These are phyloP conservation scores for Phalera bucephala DNA, from an alignment of 2,888 invertebrate species.

Conservation along the genomic window DNA sequence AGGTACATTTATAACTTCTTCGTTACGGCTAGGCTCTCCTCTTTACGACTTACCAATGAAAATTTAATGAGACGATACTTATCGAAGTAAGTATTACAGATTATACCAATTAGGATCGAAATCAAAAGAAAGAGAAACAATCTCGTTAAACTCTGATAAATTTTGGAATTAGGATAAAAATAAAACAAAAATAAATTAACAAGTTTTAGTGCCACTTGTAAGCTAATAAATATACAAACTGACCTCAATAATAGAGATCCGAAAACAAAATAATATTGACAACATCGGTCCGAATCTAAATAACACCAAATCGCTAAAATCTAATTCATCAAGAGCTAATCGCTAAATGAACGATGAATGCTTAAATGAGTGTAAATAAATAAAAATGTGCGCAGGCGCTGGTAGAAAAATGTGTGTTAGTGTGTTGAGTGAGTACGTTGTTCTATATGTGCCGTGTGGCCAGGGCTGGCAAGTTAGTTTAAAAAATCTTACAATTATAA, in stretches of 20 bases:
- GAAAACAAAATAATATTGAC: not conserved
- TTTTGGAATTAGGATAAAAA: too few species aligned
- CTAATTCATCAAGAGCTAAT: constrained; percentile 1
- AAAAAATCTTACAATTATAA: too few species aligned
- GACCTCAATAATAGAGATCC: not conserved
- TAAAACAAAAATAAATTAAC: not conserved
- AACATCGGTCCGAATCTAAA: constrained; percentile 1
- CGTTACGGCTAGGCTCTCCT: too few species aligned
- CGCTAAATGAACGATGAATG: constrained; percentile 42
- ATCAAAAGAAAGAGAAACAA: too few species aligned
- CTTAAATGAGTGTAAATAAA: constrained; percentile 64
- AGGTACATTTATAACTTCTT: too few species aligned
- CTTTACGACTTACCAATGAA: too few species aligned
- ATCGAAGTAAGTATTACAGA: too few species aligned
- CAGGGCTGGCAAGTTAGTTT: constrained; percentile 26
- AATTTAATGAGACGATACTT: too few species aligned
- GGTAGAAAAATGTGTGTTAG: constrained; percentile 68
- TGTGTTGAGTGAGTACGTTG: constrained; percentile 52
- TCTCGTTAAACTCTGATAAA: too few species aligned
- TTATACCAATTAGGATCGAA: too few species aligned
- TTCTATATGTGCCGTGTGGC: constrained; percentile 38
- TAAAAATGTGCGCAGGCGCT: constrained; percentile 50
- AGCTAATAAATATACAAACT: not conserved
- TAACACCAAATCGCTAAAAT: not conserved
- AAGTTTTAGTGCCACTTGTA: not conserved